Conservation (phyloP, 1,140 invertebrate genomes). For the Formica selysi region DNA sequence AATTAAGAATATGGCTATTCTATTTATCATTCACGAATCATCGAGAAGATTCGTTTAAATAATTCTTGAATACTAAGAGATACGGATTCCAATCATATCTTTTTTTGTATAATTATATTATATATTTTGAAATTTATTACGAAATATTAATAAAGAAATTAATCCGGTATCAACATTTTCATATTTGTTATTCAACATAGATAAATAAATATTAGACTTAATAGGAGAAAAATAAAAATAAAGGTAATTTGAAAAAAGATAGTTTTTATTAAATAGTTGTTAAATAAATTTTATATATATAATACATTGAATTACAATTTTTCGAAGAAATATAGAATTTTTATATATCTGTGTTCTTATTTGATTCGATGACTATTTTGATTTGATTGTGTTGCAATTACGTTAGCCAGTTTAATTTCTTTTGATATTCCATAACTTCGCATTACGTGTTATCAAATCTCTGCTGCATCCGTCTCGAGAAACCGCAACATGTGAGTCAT, state of each 20-base stretch:
- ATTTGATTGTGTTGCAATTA: conserved; percentile 17
- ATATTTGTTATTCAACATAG: background rate
- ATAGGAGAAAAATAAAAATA: background rate
- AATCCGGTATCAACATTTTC: background rate
- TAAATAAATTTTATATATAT: no score
- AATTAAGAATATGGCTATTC: conserved; percentile 14
- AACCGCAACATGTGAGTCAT: conserved; percentile 35
- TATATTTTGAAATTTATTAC: background rate
- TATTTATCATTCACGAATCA: background rate
- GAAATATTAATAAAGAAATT: background rate
- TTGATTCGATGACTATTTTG: background rate
- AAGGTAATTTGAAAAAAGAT: no score
- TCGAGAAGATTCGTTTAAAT: conserved; percentile 1
- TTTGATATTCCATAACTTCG: conserved; percentile 25
- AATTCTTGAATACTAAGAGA: background rate
- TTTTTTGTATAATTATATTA: background rate
- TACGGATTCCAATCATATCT: conserved; percentile 3
- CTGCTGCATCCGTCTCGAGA: conserved; percentile 32
- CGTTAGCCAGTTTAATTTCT: conserved; percentile 36
- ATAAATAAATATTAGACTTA: background rate
- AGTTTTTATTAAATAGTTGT: no score
- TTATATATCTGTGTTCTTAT: background rate
- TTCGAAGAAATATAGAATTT: background rate
- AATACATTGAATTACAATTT: background rate
- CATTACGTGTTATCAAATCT: conserved; percentile 43